These are phyloP conservation scores for Barypeithes pellucidus DNA, from an alignment of 2,888 invertebrate genomes.

Conservation along the genomic window DNA sequence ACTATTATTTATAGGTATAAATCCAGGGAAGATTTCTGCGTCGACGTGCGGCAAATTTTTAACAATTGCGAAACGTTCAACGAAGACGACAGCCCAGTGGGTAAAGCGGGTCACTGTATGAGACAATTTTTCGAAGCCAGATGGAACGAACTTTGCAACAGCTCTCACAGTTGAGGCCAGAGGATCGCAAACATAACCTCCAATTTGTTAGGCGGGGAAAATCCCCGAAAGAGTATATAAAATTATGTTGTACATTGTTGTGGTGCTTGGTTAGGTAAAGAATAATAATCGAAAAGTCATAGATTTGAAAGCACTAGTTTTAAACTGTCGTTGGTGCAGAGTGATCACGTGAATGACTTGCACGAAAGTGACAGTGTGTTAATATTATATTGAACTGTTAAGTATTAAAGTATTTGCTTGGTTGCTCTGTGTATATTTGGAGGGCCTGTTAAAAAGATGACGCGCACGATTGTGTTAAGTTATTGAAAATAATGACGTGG, in stretches of 20 bases:
- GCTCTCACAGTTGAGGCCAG: conserved; percentile 70
- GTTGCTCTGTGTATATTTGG: conserved; percentile 32
- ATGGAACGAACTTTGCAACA: conserved; percentile 82
- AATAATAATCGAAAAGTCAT: conserved; percentile 42
- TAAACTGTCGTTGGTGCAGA: conserved; percentile 35
- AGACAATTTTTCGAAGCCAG: conserved; percentile 92
- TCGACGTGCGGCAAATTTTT: conserved; percentile 95
- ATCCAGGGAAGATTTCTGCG: conserved; percentile 91
- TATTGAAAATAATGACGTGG: neutral
- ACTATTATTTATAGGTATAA: conserved; percentile 93
- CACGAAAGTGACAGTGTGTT: conserved; percentile 27
- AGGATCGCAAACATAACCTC: conserved; percentile 54
- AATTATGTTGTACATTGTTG: conserved; percentile 52
- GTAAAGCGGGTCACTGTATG: conserved; percentile 95
- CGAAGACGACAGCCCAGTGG: conserved; percentile 98
- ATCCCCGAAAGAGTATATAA: conserved; percentile 40
- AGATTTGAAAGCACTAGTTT: conserved; percentile 50
- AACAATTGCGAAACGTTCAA: conserved; percentile 98
- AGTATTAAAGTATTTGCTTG: conserved; percentile 31
- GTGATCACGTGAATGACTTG: conserved; percentile 25
- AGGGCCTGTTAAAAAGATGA: conserved; percentile 14
- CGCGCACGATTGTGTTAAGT: neutral
- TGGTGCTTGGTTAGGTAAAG: conserved; percentile 55
- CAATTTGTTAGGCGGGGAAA: conserved; percentile 24
- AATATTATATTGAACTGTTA: conserved; percentile 13